A percentile compares a stretch with the other conserved stretches of the same genome.
Evolutionary conservation across 2,888 invertebrate genomes (phyloP).

Genomic region (Drosophila kambysellisi): DNA sequence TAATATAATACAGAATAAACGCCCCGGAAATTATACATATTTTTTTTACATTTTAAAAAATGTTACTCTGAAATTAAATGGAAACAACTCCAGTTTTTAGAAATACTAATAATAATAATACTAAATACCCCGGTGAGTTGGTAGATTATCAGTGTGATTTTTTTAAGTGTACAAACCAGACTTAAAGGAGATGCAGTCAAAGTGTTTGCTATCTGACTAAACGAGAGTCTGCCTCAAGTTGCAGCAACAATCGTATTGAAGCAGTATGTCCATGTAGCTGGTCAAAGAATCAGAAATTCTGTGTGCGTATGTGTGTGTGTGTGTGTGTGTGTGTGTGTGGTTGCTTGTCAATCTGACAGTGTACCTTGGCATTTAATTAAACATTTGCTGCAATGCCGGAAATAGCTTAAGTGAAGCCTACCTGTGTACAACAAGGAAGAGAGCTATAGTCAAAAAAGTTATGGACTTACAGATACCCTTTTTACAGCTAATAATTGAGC

Average conservation of each 20-base stretch:
- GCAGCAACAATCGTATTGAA: slow-evolving; percentile 11
- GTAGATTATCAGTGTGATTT: neutral
- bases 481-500: neutral
- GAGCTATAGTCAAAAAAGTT: neutral
- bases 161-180: slow-evolving; percentile 17
- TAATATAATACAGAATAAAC: no score
- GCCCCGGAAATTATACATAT: no score
- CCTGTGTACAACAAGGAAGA: slow-evolving; percentile 26
- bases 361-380: slow-evolving; percentile 66
- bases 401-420: slow-evolving; percentile 59
- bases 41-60: no score
- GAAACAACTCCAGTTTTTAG: no score
- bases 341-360: slow-evolving; percentile 4
- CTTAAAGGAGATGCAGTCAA: slow-evolving; percentile 32
- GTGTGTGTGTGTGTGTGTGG: neutral
- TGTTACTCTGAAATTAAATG: no score
- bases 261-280: neutral
- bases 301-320: neutral
- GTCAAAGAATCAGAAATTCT: neutral
- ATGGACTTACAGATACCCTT: neutral
- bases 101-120: neutral
- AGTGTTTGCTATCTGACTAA: slow-evolving; percentile 1
- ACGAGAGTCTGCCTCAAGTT: neutral
- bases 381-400: slow-evolving; percentile 67
- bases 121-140: no score